Conservation (phyloP, 2,797 vertebrate species). For the Labeo calbasu region DNA sequence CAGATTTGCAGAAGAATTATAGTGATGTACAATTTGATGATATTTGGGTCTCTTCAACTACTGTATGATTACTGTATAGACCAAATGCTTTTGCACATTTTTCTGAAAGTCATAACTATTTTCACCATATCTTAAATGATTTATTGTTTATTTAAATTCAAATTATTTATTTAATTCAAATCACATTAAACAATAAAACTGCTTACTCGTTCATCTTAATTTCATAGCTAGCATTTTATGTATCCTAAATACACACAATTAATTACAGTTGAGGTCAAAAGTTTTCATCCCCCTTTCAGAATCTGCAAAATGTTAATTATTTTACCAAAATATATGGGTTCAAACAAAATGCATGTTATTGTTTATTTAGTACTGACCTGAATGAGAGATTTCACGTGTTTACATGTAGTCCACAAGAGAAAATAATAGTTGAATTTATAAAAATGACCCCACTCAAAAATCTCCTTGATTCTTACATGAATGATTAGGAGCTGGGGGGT, state of each 20-base stretch:
- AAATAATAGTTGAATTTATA: too few relatives aligned
- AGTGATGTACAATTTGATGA: neutral
- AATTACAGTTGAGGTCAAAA: neutral
- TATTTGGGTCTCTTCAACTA: neutral
- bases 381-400: too few relatives aligned
- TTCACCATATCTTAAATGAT: neutral
- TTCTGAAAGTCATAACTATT: neutral
- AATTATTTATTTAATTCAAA: too few relatives aligned
- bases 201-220: neutral
- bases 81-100: neutral
- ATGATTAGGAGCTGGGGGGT: too few relatives aligned
- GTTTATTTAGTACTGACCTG: too few relatives aligned
- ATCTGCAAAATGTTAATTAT: too few relatives aligned
- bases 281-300: too few relatives aligned
- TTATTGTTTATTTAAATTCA: neutral
- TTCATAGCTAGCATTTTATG: neutral
- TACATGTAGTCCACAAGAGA: too few relatives aligned
- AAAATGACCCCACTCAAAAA: too few relatives aligned
- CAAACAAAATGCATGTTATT: too few relatives aligned
- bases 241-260: neutral
- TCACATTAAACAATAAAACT: neutral
- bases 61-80: neutral
- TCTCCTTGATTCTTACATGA: too few relatives aligned
- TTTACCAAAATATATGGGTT: too few relatives aligned
- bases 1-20: conserved; percentile 15